Evolutionary conservation across 2,888 invertebrate species (phyloP).

Genomic region (Sepioteuthis lessoniana): DNA sequence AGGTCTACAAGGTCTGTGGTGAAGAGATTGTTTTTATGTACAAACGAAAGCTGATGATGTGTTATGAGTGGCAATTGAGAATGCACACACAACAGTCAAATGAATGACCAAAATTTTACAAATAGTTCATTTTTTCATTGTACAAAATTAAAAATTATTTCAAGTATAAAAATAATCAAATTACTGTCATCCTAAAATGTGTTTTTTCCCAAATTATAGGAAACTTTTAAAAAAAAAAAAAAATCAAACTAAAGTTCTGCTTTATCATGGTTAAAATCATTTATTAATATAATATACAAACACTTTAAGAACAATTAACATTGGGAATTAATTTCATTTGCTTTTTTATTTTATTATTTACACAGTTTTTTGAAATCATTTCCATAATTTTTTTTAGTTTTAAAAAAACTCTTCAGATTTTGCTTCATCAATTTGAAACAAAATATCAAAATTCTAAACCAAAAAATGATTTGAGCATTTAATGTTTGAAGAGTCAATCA

Average conservation of each 20-base stretch:
- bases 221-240: not conserved
- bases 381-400: not conserved
- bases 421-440: not conserved
- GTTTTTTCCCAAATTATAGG: too few species aligned
- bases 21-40: slow-evolving; percentile 92
- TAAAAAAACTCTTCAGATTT: not conserved
- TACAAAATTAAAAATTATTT: slow-evolving; percentile 8
- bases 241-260: not conserved
- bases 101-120: slow-evolving; percentile 55
- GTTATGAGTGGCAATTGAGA: slow-evolving; percentile 73
- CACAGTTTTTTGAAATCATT: not conserved
- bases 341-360: not conserved
- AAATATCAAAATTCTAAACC: not conserved
- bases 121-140: not conserved
- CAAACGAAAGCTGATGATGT: slow-evolving; percentile 87
- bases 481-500: not conserved
- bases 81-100: slow-evolving; percentile 75
- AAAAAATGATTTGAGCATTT: not conserved
- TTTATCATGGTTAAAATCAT: not conserved
- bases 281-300: not conserved
- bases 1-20: slow-evolving; percentile 96
- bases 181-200: too few species aligned
- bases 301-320: not conserved
- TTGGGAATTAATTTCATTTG: not conserved
- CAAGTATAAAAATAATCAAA: too few species aligned